A percentile compares a stretch with the other conserved stretches of the same genome.
Evolutionary conservation across 2,113 vertebrate genomes (phyloP).

Genomic region (Pelusios castaneus): DNA sequence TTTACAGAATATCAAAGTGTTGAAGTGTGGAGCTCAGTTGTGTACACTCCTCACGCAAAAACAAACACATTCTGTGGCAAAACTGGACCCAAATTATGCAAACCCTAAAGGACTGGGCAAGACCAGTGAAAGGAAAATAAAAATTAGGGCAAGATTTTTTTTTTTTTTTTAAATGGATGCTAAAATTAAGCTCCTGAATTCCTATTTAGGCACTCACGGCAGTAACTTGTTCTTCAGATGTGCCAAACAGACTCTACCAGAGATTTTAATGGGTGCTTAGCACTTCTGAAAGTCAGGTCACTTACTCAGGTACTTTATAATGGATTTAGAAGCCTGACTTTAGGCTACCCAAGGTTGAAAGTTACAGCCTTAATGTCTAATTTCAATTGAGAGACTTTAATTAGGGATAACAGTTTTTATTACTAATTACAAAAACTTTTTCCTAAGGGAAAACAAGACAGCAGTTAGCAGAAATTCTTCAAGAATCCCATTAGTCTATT

Average conservation of each 20-base stretch:
- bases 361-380: not conserved
- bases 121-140: not conserved
- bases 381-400: not conserved
- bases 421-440: not conserved
- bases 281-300: not conserved
- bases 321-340: not conserved
- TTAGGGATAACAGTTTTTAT: not conserved
- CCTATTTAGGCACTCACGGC: not conserved
- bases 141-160: not conserved
- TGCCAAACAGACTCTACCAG: not conserved
- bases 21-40: no score
- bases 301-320: not conserved
- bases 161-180: no score
- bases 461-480: not conserved
- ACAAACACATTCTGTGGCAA: no score
- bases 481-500: not conserved
- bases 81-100: no score
- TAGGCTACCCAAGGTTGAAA: not conserved
- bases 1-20: no score
- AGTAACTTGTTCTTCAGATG: not conserved
- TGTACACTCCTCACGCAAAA: no score
- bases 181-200: not conserved
- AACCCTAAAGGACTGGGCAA: not conserved
- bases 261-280: not conserved
- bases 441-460: not conserved